Evolutionary conservation across 2,888 invertebrate genomes (phyloP), one percentile per base, ranked within the genome.

Genomic region (Smittia aterrima): DNA sequence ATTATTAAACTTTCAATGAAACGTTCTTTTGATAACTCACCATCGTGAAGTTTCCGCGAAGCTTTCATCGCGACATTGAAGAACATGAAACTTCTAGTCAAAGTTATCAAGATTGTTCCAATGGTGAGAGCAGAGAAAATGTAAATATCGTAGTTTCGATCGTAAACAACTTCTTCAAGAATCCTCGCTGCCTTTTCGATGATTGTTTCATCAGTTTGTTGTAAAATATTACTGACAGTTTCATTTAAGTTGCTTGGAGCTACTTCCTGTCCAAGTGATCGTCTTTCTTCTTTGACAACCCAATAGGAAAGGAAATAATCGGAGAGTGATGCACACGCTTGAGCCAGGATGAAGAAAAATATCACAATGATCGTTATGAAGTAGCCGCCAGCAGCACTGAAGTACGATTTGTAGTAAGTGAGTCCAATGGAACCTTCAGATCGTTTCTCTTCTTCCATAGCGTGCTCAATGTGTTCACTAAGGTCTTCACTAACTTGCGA

Each of bases 221-320:
- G 2, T 2, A 58, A 18, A 6, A 58, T 58, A 3, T n/a, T 47
- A 6, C 1, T 1, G 7, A 9, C 1, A 4, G 4, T 32, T 20
- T 22, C 66, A 38, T 18, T 40, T 1, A 3, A 41, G 7, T 41
- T 22, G 13, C 1, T 58, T 13, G 7, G 18, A 3, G 47, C n/a
- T 3, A 20, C 1, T 4, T 7, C 24, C 16, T 53, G 18, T 16
- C n/a, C 13, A 16, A 1, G 0, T 11, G 76, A 74, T 1, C 79
- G 78, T 1, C 67, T 54, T 77, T 87, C 87, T 78, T 87, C 86
- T 54, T 84, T 80, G 78, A 85, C 88, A 24, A 89, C 88, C 93
- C 92, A 93, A 79, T 87, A 88, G 4, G 90, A 87, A 6, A 93
- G 86, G 85, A 92, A 94, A 83, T 89, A 92, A 80, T 94, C 94